Evolutionary conservation across 1,140 invertebrate species (phyloP).

Genomic region (Drosophila hydei): DNA sequence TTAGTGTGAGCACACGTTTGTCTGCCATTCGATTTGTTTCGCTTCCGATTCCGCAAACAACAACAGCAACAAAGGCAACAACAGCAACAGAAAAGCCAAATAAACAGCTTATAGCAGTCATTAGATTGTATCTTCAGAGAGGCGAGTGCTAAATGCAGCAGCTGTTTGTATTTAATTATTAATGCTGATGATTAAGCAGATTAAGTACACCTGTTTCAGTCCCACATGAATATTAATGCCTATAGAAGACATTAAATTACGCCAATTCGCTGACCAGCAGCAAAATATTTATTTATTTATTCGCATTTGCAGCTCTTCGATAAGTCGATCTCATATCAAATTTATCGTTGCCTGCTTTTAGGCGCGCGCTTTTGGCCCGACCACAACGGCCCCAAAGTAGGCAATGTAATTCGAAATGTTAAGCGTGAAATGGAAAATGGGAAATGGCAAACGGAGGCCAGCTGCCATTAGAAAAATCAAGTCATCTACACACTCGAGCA

Average conservation of each 20-base stretch:
- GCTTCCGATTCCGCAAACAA: slow-evolving; percentile 68
- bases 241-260: background rate
- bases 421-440: background rate
- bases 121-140: slow-evolving; percentile 66
- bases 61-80: slow-evolving; percentile 1
- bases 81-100: slow-evolving; percentile 17
- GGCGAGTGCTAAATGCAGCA: slow-evolving; percentile 35
- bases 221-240: slow-evolving; percentile 29
- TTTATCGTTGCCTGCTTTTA: slow-evolving; percentile 50
- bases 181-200: slow-evolving; percentile 41
- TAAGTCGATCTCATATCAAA: background rate
- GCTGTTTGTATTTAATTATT: slow-evolving; percentile 57
- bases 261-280: background rate
- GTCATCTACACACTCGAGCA: slow-evolving; percentile 36
- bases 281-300: background rate
- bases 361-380: slow-evolving; percentile 9
- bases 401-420: slow-evolving; percentile 28
- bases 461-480: slow-evolving; percentile 14
- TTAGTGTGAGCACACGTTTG: slow-evolving; percentile 51
- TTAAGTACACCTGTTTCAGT: slow-evolving; percentile 15
- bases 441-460: background rate
- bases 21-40: slow-evolving; percentile 63
- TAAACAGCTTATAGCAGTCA: slow-evolving; percentile 51
- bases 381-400: slow-evolving; percentile 49
- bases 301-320: background rate